phyloP scores from a whole-genome alignment of 2,888 invertebrate genomes.

The Eutolmus rufibarbis region DNA sequence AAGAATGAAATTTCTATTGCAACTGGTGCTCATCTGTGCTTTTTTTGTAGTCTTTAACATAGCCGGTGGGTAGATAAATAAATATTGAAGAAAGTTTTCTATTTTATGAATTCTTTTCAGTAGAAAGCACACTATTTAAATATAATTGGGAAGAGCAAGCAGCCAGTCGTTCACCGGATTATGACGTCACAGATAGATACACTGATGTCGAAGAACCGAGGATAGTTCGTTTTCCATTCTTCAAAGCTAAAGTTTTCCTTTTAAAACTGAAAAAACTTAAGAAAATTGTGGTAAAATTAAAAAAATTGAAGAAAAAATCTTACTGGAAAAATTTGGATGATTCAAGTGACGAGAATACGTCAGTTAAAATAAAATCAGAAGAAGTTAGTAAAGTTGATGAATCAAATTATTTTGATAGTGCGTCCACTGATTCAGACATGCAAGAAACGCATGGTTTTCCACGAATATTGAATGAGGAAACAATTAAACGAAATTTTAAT shows the following conservation, averaged over 20 bases:
- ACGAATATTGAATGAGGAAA: not conserved
- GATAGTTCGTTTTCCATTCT: constrained; percentile 14
- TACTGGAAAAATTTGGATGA: not conserved
- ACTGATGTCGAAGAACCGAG: not conserved
- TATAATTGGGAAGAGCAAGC: not conserved
- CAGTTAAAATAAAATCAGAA: not conserved
- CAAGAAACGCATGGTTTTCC: not conserved
- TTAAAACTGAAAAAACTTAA: constrained; percentile 31
- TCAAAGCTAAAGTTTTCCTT: constrained; percentile 14
- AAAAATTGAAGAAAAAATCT: not conserved
- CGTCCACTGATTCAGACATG: not conserved
- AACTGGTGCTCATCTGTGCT: not conserved
- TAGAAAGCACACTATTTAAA: not conserved
- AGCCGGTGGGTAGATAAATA: not conserved
- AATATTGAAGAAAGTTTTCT: not conserved
- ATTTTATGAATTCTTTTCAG: not conserved
- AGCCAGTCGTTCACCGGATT: not conserved
- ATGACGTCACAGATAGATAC: not conserved
- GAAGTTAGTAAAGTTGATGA: not conserved
- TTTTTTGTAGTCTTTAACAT: not conserved
- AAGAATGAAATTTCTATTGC: not conserved
- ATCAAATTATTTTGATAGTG: not conserved
- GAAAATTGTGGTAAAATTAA: not conserved
- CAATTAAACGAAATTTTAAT: not conserved
- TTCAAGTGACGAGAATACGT: not conserved